phyloP scores from a whole-genome alignment of 2,797 vertebrate genomes.

The Lagodon rhomboides region DNA sequence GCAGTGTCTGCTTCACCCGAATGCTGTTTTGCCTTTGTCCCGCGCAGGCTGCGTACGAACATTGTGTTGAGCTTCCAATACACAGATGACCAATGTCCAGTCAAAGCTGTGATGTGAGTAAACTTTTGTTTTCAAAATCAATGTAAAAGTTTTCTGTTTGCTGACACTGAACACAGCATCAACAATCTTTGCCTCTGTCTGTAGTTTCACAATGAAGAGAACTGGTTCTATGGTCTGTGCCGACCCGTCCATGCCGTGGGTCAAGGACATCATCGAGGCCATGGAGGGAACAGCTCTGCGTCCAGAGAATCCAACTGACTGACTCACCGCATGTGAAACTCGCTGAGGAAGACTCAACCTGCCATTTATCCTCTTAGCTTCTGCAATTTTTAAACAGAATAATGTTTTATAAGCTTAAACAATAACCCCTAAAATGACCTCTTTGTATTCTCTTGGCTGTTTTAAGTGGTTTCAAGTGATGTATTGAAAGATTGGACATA shows the following conservation, averaged over 20 bases:
- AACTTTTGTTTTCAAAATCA: neutral
- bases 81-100: slow-evolving; percentile 29
- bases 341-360: neutral
- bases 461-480: neutral
- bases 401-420: neutral
- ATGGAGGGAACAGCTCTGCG: accelerated
- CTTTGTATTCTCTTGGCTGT: neutral
- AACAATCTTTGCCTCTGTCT: slow-evolving; percentile 21
- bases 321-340: neutral
- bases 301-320: neutral
- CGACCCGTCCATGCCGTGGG: slow-evolving; percentile 3
- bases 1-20: neutral
- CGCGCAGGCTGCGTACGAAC: accelerated
- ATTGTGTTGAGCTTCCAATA: neutral
- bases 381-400: neutral
- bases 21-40: slow-evolving; percentile 8
- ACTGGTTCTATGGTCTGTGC: accelerated
- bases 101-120: slow-evolving; percentile 59
- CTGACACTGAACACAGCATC: neutral
- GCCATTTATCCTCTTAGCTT: neutral
- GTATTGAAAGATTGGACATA: neutral
- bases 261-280: neutral
- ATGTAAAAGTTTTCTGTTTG: too few relatives aligned
- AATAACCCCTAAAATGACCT: accelerated
- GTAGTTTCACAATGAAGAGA: slow-evolving; percentile 21